These are phyloP conservation scores for Chouioia cunea DNA, from an alignment of 2,888 invertebrate genomes.

Conservation along the genomic window DNA sequence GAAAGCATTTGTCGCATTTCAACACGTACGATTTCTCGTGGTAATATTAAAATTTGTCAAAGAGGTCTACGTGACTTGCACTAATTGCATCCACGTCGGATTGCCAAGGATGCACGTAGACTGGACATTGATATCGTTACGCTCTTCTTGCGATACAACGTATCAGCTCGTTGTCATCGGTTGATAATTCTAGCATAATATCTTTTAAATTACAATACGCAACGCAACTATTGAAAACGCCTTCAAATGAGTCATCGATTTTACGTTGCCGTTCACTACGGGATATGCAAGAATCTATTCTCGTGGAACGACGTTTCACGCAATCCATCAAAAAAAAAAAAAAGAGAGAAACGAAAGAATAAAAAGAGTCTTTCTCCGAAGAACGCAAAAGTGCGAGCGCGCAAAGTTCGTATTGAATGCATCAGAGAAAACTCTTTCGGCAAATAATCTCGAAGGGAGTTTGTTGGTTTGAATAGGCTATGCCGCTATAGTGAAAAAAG, in stretches of 20 bases:
- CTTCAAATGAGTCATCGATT: no score
- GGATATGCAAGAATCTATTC: neutral
- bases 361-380: neutral
- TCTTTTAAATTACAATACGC: slow-evolving; percentile 36
- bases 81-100: neutral
- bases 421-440: slow-evolving; percentile 40
- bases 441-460: slow-evolving; percentile 53
- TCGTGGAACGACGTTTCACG: neutral
- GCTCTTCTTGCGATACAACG: slow-evolving; percentile 15
- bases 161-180: neutral
- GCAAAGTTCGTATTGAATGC: neutral
- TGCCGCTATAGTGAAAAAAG: slow-evolving; percentile 53
- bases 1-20: slow-evolving; percentile 15
- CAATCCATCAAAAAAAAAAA: slow-evolving; percentile 32
- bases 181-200: slow-evolving; percentile 36
- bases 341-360: neutral
- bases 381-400: neutral
- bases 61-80: slow-evolving; percentile 4
- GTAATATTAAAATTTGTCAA: slow-evolving; percentile 15
- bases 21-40: slow-evolving; percentile 17
- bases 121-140: neutral
- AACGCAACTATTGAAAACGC: slow-evolving; percentile 10
- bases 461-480: slow-evolving; percentile 3
- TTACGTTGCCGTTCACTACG: no score
- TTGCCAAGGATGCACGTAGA: slow-evolving; percentile 11